Evolutionary conservation across 2,113 vertebrate genomes (phyloP).

Genomic region (Scomber japonicus): DNA sequence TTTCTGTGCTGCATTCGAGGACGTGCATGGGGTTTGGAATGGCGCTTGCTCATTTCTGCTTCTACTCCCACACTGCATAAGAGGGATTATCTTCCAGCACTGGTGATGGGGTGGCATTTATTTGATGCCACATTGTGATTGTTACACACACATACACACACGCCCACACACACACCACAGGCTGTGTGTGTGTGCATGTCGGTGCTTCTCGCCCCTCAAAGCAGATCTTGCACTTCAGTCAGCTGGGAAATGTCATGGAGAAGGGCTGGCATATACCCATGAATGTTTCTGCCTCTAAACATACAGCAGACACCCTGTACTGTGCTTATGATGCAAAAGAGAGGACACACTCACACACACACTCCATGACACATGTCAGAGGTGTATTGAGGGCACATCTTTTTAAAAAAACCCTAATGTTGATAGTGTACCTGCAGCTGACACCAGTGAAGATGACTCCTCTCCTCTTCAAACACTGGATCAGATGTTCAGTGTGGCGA

Average conservation of each 20-base stretch:
- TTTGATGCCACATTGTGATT: slow-evolving; percentile 51
- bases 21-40: slow-evolving; percentile 55
- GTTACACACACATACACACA: neutral
- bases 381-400: neutral
- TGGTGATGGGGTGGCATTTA: slow-evolving; percentile 37
- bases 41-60: slow-evolving; percentile 36
- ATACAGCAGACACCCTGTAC: neutral
- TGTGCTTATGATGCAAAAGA: neutral
- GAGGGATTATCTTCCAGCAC: slow-evolving; percentile 49
- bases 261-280: neutral
- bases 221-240: neutral
- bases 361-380: neutral
- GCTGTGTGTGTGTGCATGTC: neutral
- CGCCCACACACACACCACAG: neutral
- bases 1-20: slow-evolving; percentile 46
- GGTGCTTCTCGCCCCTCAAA: neutral
- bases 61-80: slow-evolving; percentile 44
- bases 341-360: neutral
- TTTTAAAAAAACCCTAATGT: neutral
- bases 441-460: neutral
- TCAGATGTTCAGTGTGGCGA: neutral
- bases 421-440: neutral
- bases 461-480: neutral
- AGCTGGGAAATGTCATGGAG: neutral
- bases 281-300: neutral